A percentile compares a stretch with the other conserved stretches of the same genome.
Evolutionary conservation across 1,140 invertebrate genomes (phyloP).

Genomic region (Spodoptera litura): DNA sequence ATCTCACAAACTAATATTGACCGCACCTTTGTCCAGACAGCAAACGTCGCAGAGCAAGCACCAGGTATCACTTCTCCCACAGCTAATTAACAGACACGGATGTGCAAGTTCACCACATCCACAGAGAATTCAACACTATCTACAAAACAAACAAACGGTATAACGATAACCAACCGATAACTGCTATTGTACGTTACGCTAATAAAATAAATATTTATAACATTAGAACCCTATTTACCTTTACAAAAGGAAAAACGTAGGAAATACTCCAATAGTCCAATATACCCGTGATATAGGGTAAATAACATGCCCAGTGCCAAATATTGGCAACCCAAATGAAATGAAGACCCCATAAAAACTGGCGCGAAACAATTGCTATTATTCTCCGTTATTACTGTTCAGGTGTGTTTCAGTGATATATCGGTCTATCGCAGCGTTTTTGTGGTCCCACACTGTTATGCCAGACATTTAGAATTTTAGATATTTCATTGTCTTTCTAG

Average conservation of each 20-base stretch:
- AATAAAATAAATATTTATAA: slow-evolving; percentile 19
- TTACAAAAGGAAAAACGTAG: slow-evolving; percentile 27
- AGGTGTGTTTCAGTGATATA: slow-evolving; percentile 73
- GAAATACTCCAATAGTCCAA: slow-evolving; percentile 20
- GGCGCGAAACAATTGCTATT: slow-evolving; percentile 68
- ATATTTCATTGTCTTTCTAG: slow-evolving; percentile 23
- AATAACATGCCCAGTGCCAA: slow-evolving; percentile 43
- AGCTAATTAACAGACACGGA: not conserved
- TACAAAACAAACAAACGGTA: slow-evolving; percentile 11
- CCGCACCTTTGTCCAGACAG: not conserved
- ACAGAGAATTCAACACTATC: not conserved
- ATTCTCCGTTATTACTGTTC: slow-evolving; percentile 74
- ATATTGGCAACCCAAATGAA: slow-evolving; percentile 51
- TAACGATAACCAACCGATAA: slow-evolving; percentile 7
- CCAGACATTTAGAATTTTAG: slow-evolving; percentile 55
- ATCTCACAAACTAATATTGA: not conserved
- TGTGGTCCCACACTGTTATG: slow-evolving; percentile 54
- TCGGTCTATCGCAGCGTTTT: slow-evolving; percentile 68
- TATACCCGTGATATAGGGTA: slow-evolving; percentile 37
- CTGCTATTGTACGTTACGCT: not conserved
- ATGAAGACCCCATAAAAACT: slow-evolving; percentile 72
- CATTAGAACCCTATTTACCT: slow-evolving; percentile 28
- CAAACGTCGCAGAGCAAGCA: not conserved
- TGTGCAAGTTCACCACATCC: not conserved
- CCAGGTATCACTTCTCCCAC: not conserved